These are phyloP conservation scores for Hartigia nigra DNA, from an alignment of 2,888 invertebrate genomes.

Conservation along the genomic window DNA sequence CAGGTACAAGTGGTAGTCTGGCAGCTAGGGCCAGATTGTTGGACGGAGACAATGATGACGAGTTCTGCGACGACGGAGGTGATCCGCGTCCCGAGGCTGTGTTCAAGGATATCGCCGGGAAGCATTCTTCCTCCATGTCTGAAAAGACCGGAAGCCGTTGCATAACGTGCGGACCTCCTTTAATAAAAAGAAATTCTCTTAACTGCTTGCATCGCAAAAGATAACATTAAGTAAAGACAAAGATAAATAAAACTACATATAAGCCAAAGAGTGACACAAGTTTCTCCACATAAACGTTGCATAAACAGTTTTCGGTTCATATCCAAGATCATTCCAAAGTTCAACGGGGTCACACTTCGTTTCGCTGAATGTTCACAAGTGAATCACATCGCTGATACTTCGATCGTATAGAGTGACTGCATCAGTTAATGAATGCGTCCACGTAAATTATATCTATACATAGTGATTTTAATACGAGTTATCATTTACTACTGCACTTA, in stretches of 20 bases:
- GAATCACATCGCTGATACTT: background rate
- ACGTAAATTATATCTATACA: too few species aligned
- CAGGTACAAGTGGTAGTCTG: background rate
- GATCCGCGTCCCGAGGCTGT: slow-evolving; percentile 66
- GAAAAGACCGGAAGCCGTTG: slow-evolving; percentile 6
- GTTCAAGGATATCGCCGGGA: slow-evolving; percentile 82
- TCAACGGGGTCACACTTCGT: background rate
- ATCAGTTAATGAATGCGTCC: too few species aligned
- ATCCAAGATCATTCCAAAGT: background rate
- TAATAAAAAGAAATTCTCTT: background rate
- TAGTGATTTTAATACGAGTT: too few species aligned
- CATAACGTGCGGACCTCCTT: background rate
- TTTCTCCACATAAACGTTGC: background rate
- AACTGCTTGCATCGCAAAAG: background rate
- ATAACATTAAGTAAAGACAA: background rate
- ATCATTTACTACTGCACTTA: too few species aligned
- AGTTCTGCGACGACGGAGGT: slow-evolving; percentile 34
- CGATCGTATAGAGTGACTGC: too few species aligned
- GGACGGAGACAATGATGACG: slow-evolving; percentile 20
- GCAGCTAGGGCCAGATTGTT: slow-evolving; percentile 22
- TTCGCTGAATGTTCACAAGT: background rate
- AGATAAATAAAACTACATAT: background rate
- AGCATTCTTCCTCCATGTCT: slow-evolving; percentile 94
- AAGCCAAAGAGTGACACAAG: background rate
- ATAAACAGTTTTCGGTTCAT: background rate